Evolutionary conservation across 2,888 invertebrate genomes (phyloP), one percentile per base, ranked within the genome.

Genomic region (Molorchus minor): DNA sequence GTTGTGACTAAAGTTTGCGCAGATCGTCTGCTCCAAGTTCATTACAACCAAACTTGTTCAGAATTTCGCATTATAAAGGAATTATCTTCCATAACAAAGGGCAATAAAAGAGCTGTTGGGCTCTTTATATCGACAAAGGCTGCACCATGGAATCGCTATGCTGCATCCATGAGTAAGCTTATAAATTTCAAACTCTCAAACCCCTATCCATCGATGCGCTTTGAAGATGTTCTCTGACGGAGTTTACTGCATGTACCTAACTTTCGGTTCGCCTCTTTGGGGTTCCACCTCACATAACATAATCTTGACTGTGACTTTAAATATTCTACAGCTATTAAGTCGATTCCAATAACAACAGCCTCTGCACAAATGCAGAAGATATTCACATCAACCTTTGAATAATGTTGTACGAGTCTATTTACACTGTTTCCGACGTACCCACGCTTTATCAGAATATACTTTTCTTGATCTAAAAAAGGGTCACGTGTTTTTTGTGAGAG

Each of bases 41-140:
- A 72, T 74, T 73, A 73, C 66, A 61, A 65, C 63, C 64, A 61
- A 73, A 73, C 67, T 73, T 71, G 70, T 64, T 64, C 62, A 61
- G 72, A 69, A 72, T 75, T 75, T 66, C 67, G 63, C 71, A 70
- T 71, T 67, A 72, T 74, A 72, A 71, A 72, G 71, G 71, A 70
- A 74, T 74, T 74, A 75, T 72, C 68, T 71, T 59, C 65, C 63
- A 67, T 72, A 74, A 75, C 75, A 73, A 75, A 75, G 72, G 70
- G 60, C 69, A 69, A 73, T 74, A 73, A 74, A 75, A 75, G 71
- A 72, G 68, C 62, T 72, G 69, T 67, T 69, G 63, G 65, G 62
- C 58, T 64, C 58, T 64, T 63, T 53, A 62, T 58, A 63, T 61
- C 64, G 66, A 68, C 68, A 71, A 72, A 70, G 63, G 65, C 46